Base-by-base conservation (phyloP, 2,888 invertebrate species). In the Spatulosminthurus flaviceps region DNA sequence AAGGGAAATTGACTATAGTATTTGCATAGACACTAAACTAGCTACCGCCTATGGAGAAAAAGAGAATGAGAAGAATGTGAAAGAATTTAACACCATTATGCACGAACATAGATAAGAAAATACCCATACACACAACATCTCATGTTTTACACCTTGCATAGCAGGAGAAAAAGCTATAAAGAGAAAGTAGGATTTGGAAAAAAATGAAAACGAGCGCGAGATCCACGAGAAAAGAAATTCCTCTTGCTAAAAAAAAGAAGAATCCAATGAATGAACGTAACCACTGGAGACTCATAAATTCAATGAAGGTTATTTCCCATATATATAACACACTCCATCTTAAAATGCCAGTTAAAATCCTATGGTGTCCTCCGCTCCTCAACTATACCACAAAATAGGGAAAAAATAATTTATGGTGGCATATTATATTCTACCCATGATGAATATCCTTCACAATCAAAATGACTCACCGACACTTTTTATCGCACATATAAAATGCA, bases 281-380 rank as follows among this genome's bases (percentile, higher is more conserved):
- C 64, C 75, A 41, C 75, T 75, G 75, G 75, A 75, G 75, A 66
- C 75, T 75, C 75, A 75, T 75, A 75, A 75, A 75, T 75, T 75
- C 41, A 75, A 75, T 75, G 66, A 75, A 66, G 41, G n/a, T 42
- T 66, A 66, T 66, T 66, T 66, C 16, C n/a, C n/a, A n/a, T n/a
- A n/a, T n/a, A n/a, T n/a, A n/a, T n/a, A n/a, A n/a, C n/a, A 34
- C 66, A 66, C 29, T 66, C 24, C 66, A 41, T 74, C 73, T 51
- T 34, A 29, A 74, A 74, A 74, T 74, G 71, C 73, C 73, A 60
- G 26, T 51, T 74, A 34, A 29, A 29, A 75, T 75, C 75, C 75
- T 34, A 19, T 74, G 60, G 73, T 24, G 73, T 34, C 60, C 22
- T 42, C 43, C 66, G 64, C 22, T 16, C 24, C 66, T 13, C 26